These are phyloP conservation scores for Ectemnius lituratus DNA, from an alignment of 2,888 invertebrate species.

Conservation along the genomic window DNA sequence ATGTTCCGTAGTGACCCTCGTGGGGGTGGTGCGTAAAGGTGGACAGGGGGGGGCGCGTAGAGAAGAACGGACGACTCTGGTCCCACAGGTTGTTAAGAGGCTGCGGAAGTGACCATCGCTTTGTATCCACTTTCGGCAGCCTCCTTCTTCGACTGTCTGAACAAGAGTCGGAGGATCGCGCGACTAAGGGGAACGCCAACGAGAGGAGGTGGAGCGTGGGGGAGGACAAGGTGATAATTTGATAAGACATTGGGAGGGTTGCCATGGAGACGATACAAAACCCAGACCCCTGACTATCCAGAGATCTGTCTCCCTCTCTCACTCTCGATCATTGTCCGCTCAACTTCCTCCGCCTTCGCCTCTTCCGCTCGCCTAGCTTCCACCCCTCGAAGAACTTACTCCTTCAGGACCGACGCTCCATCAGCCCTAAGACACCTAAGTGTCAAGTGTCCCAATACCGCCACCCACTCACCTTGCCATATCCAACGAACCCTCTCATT, in stretches of 20 bases:
- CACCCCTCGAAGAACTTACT: conserved; percentile 54
- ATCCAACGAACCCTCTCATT: conserved; percentile 17
- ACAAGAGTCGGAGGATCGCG: conserved; percentile 38
- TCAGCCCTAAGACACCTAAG: conserved; percentile 64
- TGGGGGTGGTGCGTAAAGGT: conserved; percentile 45
- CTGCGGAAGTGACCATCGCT: conserved; percentile 72
- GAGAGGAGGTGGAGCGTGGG: conserved; percentile 56
- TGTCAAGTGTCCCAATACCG: conserved; percentile 70
- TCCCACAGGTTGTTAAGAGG: conserved; percentile 72
- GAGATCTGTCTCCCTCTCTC: conserved; percentile 53
- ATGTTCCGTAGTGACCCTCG: conserved; percentile 70
- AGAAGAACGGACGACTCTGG: conserved; percentile 32
- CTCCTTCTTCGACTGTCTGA: conserved; percentile 50
- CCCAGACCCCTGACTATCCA: conserved; percentile 61
- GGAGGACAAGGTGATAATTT: conserved; percentile 77
- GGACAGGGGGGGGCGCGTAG: conserved; percentile 43
- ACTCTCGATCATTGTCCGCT: conserved; percentile 22
- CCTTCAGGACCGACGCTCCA: conserved; percentile 57
- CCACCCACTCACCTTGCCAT: conserved; percentile 23
- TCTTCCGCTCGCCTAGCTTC: conserved; percentile 46
- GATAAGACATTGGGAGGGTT: conserved; percentile 77
- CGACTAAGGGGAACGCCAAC: conserved; percentile 49
- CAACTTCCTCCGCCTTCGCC: conserved; percentile 37
- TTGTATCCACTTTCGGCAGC: conserved; percentile 67
- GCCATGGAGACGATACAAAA: conserved; percentile 76